phyloP scores from a whole-genome alignment of 1,140 invertebrate species.

The Sipha flava region DNA sequence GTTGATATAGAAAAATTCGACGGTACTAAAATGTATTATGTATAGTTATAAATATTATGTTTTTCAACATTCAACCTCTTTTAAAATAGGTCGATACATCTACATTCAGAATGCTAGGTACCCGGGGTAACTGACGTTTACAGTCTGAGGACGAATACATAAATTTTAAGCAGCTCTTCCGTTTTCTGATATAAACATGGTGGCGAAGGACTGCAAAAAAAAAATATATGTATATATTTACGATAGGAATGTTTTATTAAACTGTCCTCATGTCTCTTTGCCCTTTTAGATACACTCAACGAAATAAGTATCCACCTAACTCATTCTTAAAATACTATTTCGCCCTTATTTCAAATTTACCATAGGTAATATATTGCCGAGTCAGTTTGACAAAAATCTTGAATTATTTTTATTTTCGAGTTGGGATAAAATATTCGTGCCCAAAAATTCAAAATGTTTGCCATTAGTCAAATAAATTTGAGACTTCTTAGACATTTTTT shows the following conservation, averaged over 20 bases:
- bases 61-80: neutral
- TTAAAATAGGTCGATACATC: neutral
- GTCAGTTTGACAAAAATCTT: neutral
- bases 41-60: constrained; percentile 8
- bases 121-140: constrained; percentile 12
- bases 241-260: constrained; percentile 22
- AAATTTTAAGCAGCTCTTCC: constrained; percentile 15
- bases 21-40: neutral
- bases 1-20: neutral
- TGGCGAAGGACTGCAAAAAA: neutral
- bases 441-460: constrained; percentile 5
- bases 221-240: neutral
- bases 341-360: neutral
- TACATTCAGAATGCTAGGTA: neutral
- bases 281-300: neutral
- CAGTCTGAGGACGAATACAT: constrained; percentile 5
- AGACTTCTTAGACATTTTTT: neutral
- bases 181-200: neutral
- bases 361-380: neutral
- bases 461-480: neutral
- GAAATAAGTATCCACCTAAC: neutral
- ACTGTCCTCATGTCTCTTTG: neutral
- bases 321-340: neutral
- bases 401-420: neutral
- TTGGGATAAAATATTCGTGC: constrained; percentile 9